A percentile compares a stretch with the other conserved stretches of the same genome.
Conservation (phyloP, 2,797 vertebrate genomes). For the Propithecus perrieri region DNA sequence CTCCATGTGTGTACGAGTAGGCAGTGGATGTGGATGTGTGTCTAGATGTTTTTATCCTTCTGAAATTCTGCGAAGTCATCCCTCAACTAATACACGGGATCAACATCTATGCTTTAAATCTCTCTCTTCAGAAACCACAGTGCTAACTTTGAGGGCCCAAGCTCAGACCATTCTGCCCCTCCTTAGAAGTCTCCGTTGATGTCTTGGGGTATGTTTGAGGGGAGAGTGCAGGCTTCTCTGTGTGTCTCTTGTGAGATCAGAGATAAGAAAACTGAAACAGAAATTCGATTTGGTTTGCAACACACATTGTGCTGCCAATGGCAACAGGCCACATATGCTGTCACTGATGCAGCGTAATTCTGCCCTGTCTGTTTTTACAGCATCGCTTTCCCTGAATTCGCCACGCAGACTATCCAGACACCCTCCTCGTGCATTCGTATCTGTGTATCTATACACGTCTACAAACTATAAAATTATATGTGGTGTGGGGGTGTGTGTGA, state of each 20-base stretch:
- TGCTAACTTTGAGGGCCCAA: background rate
- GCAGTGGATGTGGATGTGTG: background rate
- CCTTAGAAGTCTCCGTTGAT: background rate
- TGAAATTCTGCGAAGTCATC: slow-evolving; percentile 49
- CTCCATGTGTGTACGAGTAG: slow-evolving; percentile 1
- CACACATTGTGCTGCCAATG: slow-evolving; percentile 62
- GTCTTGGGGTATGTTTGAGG: background rate
- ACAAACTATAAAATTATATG: background rate
- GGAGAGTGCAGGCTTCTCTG: background rate
- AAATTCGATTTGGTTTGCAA: slow-evolving; percentile 30
- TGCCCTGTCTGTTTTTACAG: slow-evolving; percentile 72
- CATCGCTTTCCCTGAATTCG: slow-evolving; percentile 70
- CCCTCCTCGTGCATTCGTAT: background rate
- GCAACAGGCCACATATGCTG: slow-evolving; percentile 24
- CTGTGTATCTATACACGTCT: background rate
- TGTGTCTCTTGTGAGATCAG: slow-evolving; percentile 59
- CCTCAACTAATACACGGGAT: background rate
- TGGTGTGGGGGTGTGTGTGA: background rate
- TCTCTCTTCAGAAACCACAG: background rate
- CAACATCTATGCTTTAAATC: background rate
- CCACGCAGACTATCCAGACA: slow-evolving; percentile 51
- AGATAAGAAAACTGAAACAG: slow-evolving; percentile 68
- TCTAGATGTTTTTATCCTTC: slow-evolving; percentile 42
- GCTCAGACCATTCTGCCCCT: background rate
- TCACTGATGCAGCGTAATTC: slow-evolving; percentile 59